These are phyloP conservation scores for Hippotragus niger DNA, from an alignment of 2,113 vertebrate species.

Conservation along the genomic window DNA sequence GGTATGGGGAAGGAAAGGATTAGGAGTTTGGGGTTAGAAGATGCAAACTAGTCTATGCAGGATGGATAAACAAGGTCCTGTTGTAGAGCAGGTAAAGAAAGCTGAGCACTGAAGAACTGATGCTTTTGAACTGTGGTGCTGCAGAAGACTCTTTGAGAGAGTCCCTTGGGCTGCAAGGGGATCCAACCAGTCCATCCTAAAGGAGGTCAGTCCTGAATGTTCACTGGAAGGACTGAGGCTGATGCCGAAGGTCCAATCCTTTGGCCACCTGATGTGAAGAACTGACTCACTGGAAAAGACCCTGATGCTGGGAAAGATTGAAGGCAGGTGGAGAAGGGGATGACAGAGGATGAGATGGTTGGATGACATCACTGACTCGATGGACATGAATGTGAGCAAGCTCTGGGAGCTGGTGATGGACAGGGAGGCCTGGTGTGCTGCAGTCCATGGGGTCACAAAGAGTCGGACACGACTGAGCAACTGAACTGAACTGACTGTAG, in stretches of 20 bases:
- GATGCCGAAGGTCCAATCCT: background rate
- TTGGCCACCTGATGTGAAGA: background rate
- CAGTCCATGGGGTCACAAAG: background rate
- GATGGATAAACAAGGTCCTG: background rate
- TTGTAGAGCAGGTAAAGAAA: background rate
- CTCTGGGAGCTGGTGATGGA: background rate
- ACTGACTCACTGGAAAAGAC: background rate
- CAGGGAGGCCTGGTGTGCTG: background rate
- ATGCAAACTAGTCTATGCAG: background rate
- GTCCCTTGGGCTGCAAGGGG: background rate
- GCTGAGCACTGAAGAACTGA: background rate
- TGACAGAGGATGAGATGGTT: background rate
- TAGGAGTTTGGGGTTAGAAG: background rate
- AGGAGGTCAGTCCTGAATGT: background rate
- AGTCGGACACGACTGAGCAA: accelerated
- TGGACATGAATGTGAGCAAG: background rate
- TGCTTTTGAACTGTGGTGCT: background rate
- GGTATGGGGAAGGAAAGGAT: background rate
- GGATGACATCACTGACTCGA: background rate
- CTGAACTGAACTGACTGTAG: background rate
- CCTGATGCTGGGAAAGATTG: background rate
- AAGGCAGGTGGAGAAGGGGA: background rate
- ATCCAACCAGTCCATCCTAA: background rate
- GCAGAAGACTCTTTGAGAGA: background rate
- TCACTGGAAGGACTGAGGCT: background rate